Evolutionary conservation across 2,888 invertebrate species (phyloP).

Genomic region (Oscheius sp.): DNA sequence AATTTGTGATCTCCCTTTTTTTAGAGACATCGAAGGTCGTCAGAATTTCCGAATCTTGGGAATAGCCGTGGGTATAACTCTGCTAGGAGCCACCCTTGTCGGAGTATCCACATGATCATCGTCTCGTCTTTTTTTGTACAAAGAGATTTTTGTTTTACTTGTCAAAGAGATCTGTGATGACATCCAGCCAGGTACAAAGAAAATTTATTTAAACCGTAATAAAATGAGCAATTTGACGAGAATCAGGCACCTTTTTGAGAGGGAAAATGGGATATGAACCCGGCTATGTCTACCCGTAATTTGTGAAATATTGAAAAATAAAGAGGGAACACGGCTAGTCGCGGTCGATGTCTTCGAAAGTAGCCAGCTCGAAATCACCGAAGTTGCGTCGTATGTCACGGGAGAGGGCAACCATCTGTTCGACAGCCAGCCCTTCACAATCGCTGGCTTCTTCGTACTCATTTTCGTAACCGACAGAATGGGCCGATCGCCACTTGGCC

Average conservation of each 20-base stretch:
- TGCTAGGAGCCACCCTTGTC: constrained; percentile 67
- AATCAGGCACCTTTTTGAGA: constrained; percentile 22
- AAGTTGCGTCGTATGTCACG: constrained; percentile 70
- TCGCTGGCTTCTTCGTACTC: constrained; percentile 71
- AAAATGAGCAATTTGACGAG: constrained; percentile 15
- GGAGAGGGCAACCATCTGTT: constrained; percentile 57
- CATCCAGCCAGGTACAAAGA: neutral
- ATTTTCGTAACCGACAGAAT: constrained; percentile 72
- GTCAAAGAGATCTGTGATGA: neutral
- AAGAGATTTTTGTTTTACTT: neutral
- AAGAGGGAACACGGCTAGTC: constrained; percentile 4
- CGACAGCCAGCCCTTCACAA: constrained; percentile 54
- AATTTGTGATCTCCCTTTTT: constrained; percentile 49
- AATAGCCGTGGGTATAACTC: constrained; percentile 62
- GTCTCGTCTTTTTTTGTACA: too few relatives aligned
- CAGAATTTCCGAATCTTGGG: constrained; percentile 63
- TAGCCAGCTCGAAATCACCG: constrained; percentile 70
- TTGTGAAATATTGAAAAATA: neutral
- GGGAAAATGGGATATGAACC: neutral
- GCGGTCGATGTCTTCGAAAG: constrained; percentile 64
- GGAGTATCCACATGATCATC: constrained; percentile 70
- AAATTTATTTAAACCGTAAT: constrained; percentile 2
- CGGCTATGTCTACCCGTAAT: constrained; percentile 1
- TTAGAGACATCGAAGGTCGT: constrained; percentile 74
- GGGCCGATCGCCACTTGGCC: constrained; percentile 64